Conservation (phyloP, 23 tunicate species). For the Diplosoma virens region DNA sequence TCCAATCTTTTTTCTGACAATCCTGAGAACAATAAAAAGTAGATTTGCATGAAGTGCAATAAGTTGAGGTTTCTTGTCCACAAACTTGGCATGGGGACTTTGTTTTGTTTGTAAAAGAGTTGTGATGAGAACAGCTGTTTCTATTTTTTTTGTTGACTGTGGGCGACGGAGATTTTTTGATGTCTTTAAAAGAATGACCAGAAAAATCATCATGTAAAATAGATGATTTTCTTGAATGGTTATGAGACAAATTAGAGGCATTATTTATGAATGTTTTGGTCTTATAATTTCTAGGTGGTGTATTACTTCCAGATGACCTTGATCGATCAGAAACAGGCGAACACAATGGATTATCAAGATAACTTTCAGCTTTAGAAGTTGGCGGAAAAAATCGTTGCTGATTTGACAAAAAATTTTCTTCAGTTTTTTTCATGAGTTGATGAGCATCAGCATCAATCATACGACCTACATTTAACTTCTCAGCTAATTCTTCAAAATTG, state of each 20-base stretch:
- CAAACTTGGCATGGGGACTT: constrained; percentile 25
- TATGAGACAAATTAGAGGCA: no score
- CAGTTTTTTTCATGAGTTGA: constrained; percentile 8
- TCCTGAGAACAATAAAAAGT: constrained; percentile 42
- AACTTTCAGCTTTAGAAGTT: no score
- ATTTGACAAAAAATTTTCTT: constrained; percentile 19
- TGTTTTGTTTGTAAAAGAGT: neutral
- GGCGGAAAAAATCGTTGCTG: no score
- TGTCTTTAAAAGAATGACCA: no score
- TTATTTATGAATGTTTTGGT: no score
- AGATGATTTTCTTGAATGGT: no score
- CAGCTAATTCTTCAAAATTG: neutral
- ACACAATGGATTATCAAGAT: no score
- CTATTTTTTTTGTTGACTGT: neutral
- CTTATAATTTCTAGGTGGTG: no score
- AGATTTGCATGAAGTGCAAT: constrained; percentile 19
- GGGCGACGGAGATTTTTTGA: neutral
- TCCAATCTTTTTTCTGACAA: constrained; percentile 63
- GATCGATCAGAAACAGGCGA: no score
- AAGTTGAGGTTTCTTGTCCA: neutral
- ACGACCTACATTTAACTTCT: constrained; percentile 30
- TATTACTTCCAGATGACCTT: no score
- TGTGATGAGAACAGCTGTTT: neutral
- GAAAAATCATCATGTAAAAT: no score
- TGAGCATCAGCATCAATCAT: constrained; percentile 29